Percentiles rank a stretch among this genome's conserved stretches.
Conservation (phyloP, 1,140 invertebrate genomes). For the Fopius arisanus region DNA sequence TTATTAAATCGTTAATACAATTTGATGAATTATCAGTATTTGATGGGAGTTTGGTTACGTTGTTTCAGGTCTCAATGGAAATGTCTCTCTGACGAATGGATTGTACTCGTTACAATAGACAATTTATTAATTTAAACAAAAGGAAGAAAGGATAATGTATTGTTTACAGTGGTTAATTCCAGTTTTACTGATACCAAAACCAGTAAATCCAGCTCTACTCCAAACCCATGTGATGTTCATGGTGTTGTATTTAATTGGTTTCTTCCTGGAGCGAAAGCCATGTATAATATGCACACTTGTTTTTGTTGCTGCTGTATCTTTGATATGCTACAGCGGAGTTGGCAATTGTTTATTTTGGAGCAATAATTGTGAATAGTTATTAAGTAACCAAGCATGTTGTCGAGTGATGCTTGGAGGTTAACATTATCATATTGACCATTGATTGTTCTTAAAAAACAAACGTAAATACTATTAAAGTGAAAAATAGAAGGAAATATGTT, state of each 20-base stretch:
- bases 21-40: background rate
- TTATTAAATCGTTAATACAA: background rate
- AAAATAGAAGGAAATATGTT: too few relatives aligned
- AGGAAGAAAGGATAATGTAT: conserved; percentile 77
- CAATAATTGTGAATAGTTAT: conserved; percentile 71
- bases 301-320: conserved; percentile 89
- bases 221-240: conserved; percentile 98
- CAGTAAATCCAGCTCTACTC: conserved; percentile 90
- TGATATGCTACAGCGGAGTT: conserved; percentile 95
- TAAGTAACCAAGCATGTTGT: background rate
- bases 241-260: conserved; percentile 90
- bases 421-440: too few relatives aligned
- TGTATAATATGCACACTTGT: conserved; percentile 96
- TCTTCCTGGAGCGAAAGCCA: conserved; percentile 94
- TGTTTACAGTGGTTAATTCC: conserved; percentile 98
- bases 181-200: conserved; percentile 95
- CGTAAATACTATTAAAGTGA: too few relatives aligned
- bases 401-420: background rate
- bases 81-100: conserved; percentile 3
- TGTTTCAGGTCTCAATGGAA: background rate
- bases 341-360: conserved; percentile 95
- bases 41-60: background rate
- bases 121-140: background rate
- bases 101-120: background rate
- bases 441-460: too few relatives aligned